Conservation (phyloP, 2,113 vertebrate genomes). For the Nannobrachium achirus region DNA sequence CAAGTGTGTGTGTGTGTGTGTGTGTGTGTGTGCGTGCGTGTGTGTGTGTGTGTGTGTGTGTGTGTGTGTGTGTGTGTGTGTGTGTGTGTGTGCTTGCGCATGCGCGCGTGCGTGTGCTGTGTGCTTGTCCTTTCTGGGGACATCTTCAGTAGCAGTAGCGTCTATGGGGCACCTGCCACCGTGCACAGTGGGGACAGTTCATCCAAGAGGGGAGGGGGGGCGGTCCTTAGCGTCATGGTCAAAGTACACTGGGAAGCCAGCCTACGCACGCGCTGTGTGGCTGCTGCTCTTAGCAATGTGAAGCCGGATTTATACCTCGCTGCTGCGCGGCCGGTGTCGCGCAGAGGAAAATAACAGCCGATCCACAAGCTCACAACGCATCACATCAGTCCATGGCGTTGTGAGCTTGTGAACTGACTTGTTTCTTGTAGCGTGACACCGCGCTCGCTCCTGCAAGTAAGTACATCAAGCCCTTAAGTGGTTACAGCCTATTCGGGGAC, state of each 20-base stretch:
- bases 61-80: slow-evolving; percentile 13
- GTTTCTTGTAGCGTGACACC: neutral
- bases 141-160: slow-evolving; percentile 43
- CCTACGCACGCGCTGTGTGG: neutral
- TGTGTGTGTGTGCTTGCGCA: slow-evolving; percentile 21
- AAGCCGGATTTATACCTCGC: too few species aligned
- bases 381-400: neutral
- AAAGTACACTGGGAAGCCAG: slow-evolving; percentile 15
- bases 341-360: too few species aligned
- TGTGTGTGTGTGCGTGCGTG: slow-evolving; percentile 18
- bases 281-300: too few species aligned
- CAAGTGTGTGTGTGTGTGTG: slow-evolving; percentile 30
- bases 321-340: too few species aligned
- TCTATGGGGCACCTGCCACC: slow-evolving; percentile 40
- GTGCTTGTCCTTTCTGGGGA: slow-evolving; percentile 22
- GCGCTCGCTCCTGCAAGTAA: too few species aligned
- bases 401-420: neutral
- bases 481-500: neutral
- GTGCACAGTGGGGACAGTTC: slow-evolving; percentile 33
- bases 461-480: neutral
- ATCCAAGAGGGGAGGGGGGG: slow-evolving; percentile 30
- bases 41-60: slow-evolving; percentile 28
- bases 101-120: neutral
- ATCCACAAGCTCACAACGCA: too few species aligned
- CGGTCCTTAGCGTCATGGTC: slow-evolving; percentile 26